These are phyloP conservation scores for Lampropteryx suffumata DNA, from an alignment of 2,888 invertebrate species.

Conservation along the genomic window DNA sequence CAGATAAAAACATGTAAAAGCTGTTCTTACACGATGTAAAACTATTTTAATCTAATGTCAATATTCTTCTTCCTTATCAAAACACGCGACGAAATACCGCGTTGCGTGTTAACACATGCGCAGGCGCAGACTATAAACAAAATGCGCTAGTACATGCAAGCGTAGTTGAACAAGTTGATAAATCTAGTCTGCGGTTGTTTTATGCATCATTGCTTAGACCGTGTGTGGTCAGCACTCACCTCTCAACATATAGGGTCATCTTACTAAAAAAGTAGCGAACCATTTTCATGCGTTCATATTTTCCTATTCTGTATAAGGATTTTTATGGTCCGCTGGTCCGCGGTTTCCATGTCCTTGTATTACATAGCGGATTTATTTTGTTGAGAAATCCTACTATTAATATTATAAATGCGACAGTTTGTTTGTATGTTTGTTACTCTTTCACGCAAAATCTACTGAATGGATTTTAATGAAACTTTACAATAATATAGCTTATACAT, in stretches of 20 bases:
- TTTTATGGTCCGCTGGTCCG: slow-evolving; percentile 36
- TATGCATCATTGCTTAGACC: slow-evolving; percentile 48
- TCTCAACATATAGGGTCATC: slow-evolving; percentile 41
- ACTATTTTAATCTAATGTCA: slow-evolving; percentile 8
- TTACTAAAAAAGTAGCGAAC: slow-evolving; percentile 41
- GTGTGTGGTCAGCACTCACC: slow-evolving; percentile 49
- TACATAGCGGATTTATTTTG: slow-evolving; percentile 33
- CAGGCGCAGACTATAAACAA: slow-evolving; percentile 54
- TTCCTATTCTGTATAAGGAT: slow-evolving; percentile 41
- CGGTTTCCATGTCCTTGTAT: slow-evolving; percentile 36
- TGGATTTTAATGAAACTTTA: no score
- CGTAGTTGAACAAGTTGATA: slow-evolving; percentile 53
- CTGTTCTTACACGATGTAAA: slow-evolving; percentile 8
- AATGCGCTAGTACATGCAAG: slow-evolving; percentile 54
- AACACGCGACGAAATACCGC: slow-evolving; percentile 16
- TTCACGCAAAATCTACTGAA: no score
- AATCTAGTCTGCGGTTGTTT: slow-evolving; percentile 54
- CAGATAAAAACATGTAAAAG: neutral
- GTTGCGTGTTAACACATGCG: slow-evolving; percentile 19
- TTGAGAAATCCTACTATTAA: slow-evolving; percentile 6
- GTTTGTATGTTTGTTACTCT: no score
- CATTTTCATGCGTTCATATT: slow-evolving; percentile 41
- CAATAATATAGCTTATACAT: no score
- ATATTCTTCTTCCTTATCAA: slow-evolving; percentile 20
- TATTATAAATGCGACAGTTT: no score